Percentiles rank a stretch among this genome's conserved stretches.
These are phyloP conservation scores for Yponomeuta plumbellus DNA, from an alignment of 2,888 invertebrate species.

Conservation along the genomic window DNA sequence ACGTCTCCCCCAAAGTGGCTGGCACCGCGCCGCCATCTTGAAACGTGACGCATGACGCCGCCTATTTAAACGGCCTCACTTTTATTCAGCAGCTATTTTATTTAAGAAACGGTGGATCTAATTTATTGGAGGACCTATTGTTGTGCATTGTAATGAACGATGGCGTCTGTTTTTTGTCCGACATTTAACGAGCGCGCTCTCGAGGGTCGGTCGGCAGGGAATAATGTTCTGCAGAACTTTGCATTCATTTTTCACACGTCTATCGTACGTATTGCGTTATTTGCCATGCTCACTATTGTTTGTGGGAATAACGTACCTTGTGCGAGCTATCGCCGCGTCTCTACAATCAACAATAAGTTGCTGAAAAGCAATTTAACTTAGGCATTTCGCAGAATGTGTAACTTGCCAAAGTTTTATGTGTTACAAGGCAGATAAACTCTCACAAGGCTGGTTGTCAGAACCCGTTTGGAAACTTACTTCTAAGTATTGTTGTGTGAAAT, in stretches of 20 bases:
- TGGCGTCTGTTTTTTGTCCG: constrained; percentile 35
- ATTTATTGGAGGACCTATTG: constrained; percentile 55
- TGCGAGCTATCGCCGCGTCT: background rate
- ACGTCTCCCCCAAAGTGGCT: constrained; percentile 59
- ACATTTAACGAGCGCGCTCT: constrained; percentile 25
- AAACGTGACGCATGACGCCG: constrained; percentile 53
- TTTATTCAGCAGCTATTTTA: constrained; percentile 54
- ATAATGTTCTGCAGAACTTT: constrained; percentile 23
- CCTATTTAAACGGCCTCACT: constrained; percentile 61
- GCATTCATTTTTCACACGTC: constrained; percentile 26
- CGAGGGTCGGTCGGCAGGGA: constrained; percentile 11
- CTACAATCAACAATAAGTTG: background rate
- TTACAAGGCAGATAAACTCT: background rate
- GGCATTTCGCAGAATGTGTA: background rate
- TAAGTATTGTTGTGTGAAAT: background rate
- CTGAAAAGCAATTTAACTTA: constrained; percentile 6
- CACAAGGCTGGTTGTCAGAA: background rate
- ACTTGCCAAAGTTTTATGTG: constrained; percentile 5
- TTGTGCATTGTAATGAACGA: constrained; percentile 42
- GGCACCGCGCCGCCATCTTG: constrained; percentile 58
- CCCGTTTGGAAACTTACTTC: background rate
- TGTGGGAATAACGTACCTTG: background rate
- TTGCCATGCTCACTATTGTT: constrained; percentile 15
- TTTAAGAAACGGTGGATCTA: constrained; percentile 46
- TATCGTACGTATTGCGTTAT: background rate